These are phyloP conservation scores for Drymodes brunneopygia DNA, from an alignment of 2,113 vertebrate genomes.

Conservation along the genomic window DNA sequence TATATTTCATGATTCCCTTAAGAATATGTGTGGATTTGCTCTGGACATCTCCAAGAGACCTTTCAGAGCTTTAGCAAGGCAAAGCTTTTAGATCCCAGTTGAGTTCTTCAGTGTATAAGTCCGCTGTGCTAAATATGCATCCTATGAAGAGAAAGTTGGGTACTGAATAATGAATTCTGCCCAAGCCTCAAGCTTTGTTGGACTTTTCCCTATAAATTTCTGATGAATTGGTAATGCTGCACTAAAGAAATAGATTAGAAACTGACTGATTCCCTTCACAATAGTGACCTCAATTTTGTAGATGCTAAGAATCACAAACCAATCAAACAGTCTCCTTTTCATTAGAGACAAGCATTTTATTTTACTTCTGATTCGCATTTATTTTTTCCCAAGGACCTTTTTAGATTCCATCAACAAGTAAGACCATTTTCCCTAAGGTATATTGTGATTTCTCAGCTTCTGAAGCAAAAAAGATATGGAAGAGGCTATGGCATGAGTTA, in stretches of 20 bases:
- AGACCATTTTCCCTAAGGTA: conserved; percentile 27
- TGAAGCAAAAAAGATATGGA: conserved; percentile 20
- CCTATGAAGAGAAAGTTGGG: not conserved
- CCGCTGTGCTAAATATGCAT: not conserved
- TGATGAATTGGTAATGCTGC: conserved; percentile 16
- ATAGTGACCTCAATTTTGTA: conserved; percentile 52
- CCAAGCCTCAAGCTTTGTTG: not conserved
- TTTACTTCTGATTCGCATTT: conserved; percentile 60
- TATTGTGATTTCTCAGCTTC: conserved; percentile 43
- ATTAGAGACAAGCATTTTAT: conserved; percentile 34
- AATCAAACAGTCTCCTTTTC: conserved; percentile 13
- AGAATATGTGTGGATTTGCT: not conserved
- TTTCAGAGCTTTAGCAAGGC: not conserved
- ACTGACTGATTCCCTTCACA: conserved; percentile 28
- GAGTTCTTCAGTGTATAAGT: not conserved
- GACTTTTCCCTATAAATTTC: conserved; percentile 29
- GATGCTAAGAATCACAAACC: conserved; percentile 36
- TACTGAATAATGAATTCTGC: conserved; percentile 44
- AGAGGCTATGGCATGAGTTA: conserved; percentile 34
- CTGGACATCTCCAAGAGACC: not conserved
- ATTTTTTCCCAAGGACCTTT: not conserved
- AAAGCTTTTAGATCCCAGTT: not conserved
- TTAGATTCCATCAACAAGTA: conserved; percentile 8
- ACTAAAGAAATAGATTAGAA: conserved; percentile 48
- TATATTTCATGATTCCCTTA: not conserved